Base-by-base conservation (phyloP, 2,113 vertebrate genomes). In the Malurus elegans region DNA sequence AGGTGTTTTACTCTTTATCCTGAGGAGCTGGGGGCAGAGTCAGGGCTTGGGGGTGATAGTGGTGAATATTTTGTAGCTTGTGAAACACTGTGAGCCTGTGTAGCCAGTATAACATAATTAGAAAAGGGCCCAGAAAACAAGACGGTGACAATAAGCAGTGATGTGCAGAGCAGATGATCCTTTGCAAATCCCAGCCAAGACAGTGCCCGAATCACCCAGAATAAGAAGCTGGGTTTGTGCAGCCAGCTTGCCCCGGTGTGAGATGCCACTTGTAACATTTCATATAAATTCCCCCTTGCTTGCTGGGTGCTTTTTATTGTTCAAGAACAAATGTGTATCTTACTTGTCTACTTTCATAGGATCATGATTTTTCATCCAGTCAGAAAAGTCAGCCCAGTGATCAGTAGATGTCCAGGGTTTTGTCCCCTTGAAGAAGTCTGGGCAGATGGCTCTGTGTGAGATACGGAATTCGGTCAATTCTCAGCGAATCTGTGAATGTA, bases 401-500 rank as follows among this genome's bases (percentile, higher is more conserved):
- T 96, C 50, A 38, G 97, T 96, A 57, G 98, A 95, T 65, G 72
- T 97, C 99, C 99, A 99, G 0, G 99, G 98, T 28, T 98, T 97
- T 92, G 98, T 98, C 16, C 99, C 99, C 38, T 98, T 96, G 73
- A 98, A 99, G 96, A 99, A 99, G 90, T 99, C 99, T 62, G 99
- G 99, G 71, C 98, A 98, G 47, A 99, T 95, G 15, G 98, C 95
- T 80, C 99, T 98, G 89, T 42, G 67, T 31, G 5, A 51, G 66
- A 80, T 14, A 95, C 3, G 20, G 42, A 86, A 90, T 36, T 60
- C 67, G 86, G 51, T 81, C n/a, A 78, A 53, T 25, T 75, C 81
- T 91, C 34, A 81, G 3, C 75, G 18, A 67, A 71, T 57, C 13
- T 70, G 21, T 51, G 15, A 4, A 58, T 69, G 8, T 72, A 38